These are phyloP conservation scores for Ornithoptera alexandrae DNA, from an alignment of 2,888 invertebrate species.

Conservation along the genomic window DNA sequence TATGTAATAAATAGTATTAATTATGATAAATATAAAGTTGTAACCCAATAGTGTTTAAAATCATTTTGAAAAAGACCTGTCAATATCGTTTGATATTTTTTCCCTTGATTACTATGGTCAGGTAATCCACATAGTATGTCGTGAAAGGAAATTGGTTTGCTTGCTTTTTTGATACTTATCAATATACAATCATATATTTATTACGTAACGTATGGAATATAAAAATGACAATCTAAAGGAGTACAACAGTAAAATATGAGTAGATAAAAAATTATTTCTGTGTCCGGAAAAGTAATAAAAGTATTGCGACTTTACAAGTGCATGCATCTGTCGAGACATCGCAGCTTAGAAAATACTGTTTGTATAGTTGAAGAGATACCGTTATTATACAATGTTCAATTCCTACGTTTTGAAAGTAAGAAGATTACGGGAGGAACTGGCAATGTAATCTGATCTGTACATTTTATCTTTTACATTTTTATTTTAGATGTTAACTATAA, in stretches of 20 bases:
- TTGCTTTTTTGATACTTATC: no score
- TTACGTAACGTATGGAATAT: no score
- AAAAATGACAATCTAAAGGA: no score
- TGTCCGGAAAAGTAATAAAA: constrained; percentile 2
- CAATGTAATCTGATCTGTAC: not conserved
- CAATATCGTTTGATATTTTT: no score
- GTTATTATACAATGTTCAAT: constrained; percentile 31
- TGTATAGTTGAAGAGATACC: constrained; percentile 27
- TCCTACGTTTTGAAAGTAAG: constrained; percentile 18
- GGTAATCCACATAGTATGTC: no score
- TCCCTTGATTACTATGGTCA: no score
- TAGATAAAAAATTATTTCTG: not conserved
- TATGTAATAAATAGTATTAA: no score
- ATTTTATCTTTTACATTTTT: not conserved
- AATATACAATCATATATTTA: no score
- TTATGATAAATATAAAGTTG: no score
- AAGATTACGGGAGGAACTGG: constrained; percentile 15
- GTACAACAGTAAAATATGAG: not conserved
- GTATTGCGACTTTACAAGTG: constrained; percentile 9
- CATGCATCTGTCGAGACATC: constrained; percentile 24
- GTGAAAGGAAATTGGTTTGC: no score
- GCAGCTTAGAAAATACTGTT: constrained; percentile 30
- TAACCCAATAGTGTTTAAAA: no score
- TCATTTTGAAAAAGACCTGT: no score
- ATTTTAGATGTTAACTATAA: not conserved